These are phyloP conservation scores for Astyanax mexicanus DNA, from an alignment of 2,797 vertebrate genomes.

Conservation along the genomic window DNA sequence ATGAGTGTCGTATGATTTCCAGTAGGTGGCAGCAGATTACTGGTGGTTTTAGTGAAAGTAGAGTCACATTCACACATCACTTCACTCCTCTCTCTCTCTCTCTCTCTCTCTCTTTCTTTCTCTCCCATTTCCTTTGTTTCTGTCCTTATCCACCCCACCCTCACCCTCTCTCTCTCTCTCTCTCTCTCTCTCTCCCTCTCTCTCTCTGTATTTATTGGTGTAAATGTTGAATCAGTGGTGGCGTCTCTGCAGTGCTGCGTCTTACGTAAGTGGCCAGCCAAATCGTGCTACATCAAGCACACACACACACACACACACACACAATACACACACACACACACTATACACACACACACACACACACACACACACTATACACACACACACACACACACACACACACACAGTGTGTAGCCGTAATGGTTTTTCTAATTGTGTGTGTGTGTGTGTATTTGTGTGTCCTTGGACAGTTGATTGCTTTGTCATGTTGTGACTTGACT, in stretches of 20 bases:
- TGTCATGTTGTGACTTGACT: constrained; percentile 35
- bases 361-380: background rate
- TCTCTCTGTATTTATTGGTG: background rate
- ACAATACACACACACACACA: background rate
- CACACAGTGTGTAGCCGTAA: too few species aligned
- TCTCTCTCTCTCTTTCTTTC: background rate
- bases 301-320: background rate
- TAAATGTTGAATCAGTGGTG: background rate
- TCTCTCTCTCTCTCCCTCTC: background rate
- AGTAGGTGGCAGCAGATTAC: constrained; percentile 38
- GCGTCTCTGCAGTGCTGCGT: background rate
- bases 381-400: background rate
- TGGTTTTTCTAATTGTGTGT: too few species aligned
- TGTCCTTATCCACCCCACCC: background rate
- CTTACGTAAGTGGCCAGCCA: background rate
- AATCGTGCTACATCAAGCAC: background rate
- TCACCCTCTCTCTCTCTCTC: background rate
- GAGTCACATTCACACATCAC: background rate
- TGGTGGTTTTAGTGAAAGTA: background rate
- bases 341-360: background rate
- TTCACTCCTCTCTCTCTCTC: background rate
- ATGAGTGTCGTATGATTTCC: background rate
- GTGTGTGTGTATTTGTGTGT: background rate
- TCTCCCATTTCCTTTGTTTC: background rate
- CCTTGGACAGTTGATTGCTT: constrained; percentile 28